Evolutionary conservation across 2,113 vertebrate species (phyloP), one percentile per base, ranked within the genome.

Genomic region (Scartelaos histophorus): DNA sequence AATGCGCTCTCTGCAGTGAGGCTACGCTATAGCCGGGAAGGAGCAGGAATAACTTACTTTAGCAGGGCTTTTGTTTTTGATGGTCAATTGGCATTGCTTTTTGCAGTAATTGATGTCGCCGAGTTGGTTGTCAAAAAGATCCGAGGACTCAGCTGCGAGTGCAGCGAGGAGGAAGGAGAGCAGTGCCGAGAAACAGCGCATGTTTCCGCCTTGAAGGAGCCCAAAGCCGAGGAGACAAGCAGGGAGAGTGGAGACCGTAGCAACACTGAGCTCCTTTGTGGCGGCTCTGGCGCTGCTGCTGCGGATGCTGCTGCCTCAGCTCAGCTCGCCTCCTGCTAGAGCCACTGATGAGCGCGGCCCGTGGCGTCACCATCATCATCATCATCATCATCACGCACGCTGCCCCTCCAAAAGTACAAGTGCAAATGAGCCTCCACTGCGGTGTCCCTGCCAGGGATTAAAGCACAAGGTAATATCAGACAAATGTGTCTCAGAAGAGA

Each of bases 21-120:
- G 66, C 66, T 21, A 24, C 65, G 24, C 29, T 43, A 54, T 12
- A 35, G 29, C 67, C 17, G 13, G 15, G 58, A 61, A 17, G 11
- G n/a, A 7, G 34, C 47, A 60, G 62, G 69, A 15, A 49, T 34
- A 65, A 93, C 94, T 94, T 93, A 95, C 94, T 93, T 92, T 93
- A 71, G 90, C 88, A 0, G 92, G 87, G 90, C 91, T 93, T 88
- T 91, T 93, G 91, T 92, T 94, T 90, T 89, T 92, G 87, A 94
- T 90, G 90, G 82, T 86, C 75, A 93, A 85, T 92, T 93, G 92
- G 84, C 96, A 96, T 86, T 95, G 95, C 85, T 90, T 93, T 83
- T 93, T 96, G 94, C 95, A 96, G 85, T 91, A 95, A 85, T 90
- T 93, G 85, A 95, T 95, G 91, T 95, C 95, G 69, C 95, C 95